Percentiles rank a stretch among this genome's conserved stretches.
These are phyloP conservation scores for Linepithema humile DNA, from an alignment of 1,140 invertebrate genomes.

Conservation along the genomic window DNA sequence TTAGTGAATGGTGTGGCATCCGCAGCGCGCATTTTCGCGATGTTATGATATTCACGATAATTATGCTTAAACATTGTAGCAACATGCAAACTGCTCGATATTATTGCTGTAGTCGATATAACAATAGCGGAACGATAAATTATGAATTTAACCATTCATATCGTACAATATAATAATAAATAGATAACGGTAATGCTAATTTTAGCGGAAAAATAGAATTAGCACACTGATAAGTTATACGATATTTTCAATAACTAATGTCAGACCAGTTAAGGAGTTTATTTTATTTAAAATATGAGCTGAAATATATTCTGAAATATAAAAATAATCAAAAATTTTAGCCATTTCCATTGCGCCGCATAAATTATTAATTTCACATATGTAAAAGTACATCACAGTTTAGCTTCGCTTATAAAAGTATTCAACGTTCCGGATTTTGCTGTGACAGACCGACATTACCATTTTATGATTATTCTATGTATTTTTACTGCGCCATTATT, in stretches of 20 bases:
- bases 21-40: neutral
- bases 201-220: neutral
- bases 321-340: neutral
- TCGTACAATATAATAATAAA: neutral
- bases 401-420: conserved; percentile 12
- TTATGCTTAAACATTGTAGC: conserved; percentile 14
- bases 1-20: conserved; percentile 13
- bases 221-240: neutral
- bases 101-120: neutral
- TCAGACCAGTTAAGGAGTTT: neutral
- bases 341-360: neutral
- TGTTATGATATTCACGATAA: conserved; percentile 29
- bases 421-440: conserved; percentile 15
- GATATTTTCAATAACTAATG: neutral
- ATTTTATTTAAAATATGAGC: neutral
- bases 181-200: neutral
- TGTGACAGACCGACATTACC: conserved; percentile 2
- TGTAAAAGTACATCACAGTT: neutral
- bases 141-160: conserved; percentile 11
- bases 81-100: conserved; percentile 3
- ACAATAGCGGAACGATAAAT: conserved; percentile 10
- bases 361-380: conserved; percentile 8
- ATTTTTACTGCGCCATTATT: conserved; percentile 48
- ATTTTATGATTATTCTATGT: conserved; percentile 20
- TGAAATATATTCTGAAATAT: neutral